These are phyloP conservation scores for Pogonomyrmex barbatus DNA, from an alignment of 1,140 invertebrate species.

Conservation along the genomic window DNA sequence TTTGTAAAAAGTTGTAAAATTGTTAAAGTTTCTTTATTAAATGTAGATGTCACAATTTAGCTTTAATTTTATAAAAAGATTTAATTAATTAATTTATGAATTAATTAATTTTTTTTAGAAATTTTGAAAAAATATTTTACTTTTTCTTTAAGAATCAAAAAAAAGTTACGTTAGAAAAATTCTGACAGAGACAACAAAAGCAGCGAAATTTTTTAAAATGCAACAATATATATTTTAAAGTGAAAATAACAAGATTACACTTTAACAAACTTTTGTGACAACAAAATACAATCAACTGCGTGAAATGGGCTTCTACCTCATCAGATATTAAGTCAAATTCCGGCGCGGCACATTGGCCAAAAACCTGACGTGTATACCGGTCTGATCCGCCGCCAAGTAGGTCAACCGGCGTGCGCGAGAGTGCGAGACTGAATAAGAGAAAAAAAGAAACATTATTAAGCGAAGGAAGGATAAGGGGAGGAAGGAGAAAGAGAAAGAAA, in stretches of 20 bases:
- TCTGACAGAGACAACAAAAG: neutral
- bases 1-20: neutral
- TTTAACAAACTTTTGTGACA: neutral
- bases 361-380: conserved; percentile 69
- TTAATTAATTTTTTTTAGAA: too few relatives aligned
- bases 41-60: neutral
- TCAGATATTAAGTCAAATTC: conserved; percentile 43
- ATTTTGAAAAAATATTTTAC: neutral
- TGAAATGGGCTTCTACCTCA: neutral
- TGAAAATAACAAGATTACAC: neutral
- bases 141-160: neutral
- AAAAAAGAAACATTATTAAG: conserved; percentile 51
- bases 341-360: conserved; percentile 43
- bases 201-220: neutral
- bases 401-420: conserved; percentile 74
- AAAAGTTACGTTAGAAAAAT: neutral
- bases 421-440: conserved; percentile 70
- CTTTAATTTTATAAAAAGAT: neutral
- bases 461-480: conserved; percentile 48
- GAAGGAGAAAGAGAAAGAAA: conserved; percentile 18
- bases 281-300: neutral
- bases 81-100: neutral
- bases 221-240: neutral
- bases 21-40: neutral
- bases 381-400: conserved; percentile 72